phyloP scores from a whole-genome alignment of 2,888 invertebrate species.

The Cryptosula pallasiana region DNA sequence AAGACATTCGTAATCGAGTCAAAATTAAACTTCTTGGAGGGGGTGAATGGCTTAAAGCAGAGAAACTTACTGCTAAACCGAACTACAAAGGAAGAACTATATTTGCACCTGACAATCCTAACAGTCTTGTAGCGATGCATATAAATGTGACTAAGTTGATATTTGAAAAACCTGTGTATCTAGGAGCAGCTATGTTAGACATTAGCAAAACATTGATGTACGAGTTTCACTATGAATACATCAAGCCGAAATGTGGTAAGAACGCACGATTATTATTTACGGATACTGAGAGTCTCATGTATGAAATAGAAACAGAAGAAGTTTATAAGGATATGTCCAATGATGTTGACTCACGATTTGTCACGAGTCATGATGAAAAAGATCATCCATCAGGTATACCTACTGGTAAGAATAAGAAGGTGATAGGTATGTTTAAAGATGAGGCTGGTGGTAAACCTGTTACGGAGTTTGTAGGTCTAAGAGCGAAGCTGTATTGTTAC shows the following conservation, averaged over 20 bases:
- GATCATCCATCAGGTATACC: neutral
- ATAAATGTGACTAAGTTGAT: no score
- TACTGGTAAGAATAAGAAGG: neutral
- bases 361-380: neutral
- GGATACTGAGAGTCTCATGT: slow-evolving; percentile 42
- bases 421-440: slow-evolving; percentile 26
- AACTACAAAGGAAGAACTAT: no score
- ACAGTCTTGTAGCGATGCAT: no score
- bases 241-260: slow-evolving; percentile 33
- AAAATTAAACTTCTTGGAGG: no score
- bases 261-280: slow-evolving; percentile 33
- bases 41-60: no score
- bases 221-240: no score
- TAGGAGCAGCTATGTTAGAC: no score
- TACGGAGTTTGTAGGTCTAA: slow-evolving; percentile 25
- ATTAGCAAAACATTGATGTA: no score
- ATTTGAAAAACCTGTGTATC: slow-evolving; percentile 37
- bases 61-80: no score
- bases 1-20: no score
- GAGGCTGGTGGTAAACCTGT: slow-evolving; percentile 20
- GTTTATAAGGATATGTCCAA: slow-evolving; percentile 39
- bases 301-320: slow-evolving; percentile 42
- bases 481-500: slow-evolving; percentile 27
- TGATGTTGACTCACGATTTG: no score
- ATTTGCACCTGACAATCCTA: no score